Conservation (phyloP, 2,797 vertebrate genomes). For the Delichon dasypus region DNA sequence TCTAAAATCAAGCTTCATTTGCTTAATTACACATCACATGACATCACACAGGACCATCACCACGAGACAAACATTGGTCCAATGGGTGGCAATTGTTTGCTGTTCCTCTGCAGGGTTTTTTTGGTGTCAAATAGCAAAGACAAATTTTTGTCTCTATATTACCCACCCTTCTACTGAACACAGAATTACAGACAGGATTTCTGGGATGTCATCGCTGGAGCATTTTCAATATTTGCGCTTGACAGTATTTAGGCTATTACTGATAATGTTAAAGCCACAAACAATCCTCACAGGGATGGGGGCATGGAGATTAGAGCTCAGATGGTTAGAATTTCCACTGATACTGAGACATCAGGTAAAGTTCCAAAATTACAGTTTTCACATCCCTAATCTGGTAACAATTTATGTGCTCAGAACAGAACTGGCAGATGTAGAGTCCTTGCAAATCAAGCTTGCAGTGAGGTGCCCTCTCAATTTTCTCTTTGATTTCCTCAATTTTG, state of each 20-base stretch:
- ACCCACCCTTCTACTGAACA: background rate
- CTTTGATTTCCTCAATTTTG: background rate
- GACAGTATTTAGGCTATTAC: background rate
- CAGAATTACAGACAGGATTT: background rate
- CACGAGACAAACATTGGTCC: background rate
- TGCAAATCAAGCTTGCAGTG: background rate
- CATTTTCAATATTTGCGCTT: background rate
- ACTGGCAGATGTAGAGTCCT: background rate
- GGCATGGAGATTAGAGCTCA: background rate
- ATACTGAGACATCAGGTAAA: background rate
- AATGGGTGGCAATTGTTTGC: background rate
- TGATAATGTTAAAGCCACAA: background rate
- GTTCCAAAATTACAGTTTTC: background rate
- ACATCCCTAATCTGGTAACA: background rate
- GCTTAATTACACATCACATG: background rate
- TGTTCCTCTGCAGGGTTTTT: background rate
- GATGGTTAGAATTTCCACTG: background rate
- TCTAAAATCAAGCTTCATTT: background rate
- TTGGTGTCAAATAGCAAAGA: background rate
- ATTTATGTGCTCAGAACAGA: background rate
- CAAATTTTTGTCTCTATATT: background rate
- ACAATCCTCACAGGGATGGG: background rate
- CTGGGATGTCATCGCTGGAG: background rate
- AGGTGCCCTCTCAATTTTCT: background rate
- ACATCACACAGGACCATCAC: background rate